phyloP scores from a whole-genome alignment of 2,888 invertebrate species.

The Heliconius ismenius region DNA sequence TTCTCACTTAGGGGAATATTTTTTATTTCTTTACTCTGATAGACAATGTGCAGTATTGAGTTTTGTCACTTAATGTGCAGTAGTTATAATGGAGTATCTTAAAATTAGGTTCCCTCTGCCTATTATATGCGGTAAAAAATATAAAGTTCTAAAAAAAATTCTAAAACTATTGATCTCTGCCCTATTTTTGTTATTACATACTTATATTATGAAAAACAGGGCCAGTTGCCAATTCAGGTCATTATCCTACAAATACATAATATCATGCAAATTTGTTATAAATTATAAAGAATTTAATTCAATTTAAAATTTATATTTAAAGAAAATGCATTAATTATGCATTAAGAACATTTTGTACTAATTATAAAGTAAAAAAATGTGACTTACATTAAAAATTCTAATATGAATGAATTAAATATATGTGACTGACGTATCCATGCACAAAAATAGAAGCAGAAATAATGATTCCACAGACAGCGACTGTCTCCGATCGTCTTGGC shows the following conservation, averaged over 20 bases:
- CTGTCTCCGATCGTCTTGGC: slow-evolving; percentile 54
- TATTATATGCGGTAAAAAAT: not conserved
- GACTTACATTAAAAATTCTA: slow-evolving; percentile 7
- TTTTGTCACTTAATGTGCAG: too few relatives aligned
- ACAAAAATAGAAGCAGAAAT: slow-evolving; percentile 67
- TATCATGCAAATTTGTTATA: not conserved
- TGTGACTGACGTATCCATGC: slow-evolving; percentile 29
- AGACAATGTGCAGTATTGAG: too few relatives aligned
- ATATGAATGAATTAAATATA: slow-evolving; percentile 4
- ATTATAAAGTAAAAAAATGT: not conserved
- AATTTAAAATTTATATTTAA: not conserved
- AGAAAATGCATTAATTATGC: not conserved
- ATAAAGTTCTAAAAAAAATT: not conserved
- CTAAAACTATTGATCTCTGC: not conserved
- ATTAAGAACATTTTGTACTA: not conserved
- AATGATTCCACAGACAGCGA: slow-evolving; percentile 61
- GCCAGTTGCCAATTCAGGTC: slow-evolving; percentile 70
- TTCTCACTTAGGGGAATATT: too few relatives aligned
- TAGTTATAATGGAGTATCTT: too few relatives aligned
- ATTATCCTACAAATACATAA: slow-evolving; percentile 56
- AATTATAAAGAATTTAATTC: not conserved
- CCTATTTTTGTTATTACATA: not conserved
- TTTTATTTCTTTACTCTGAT: too few relatives aligned
- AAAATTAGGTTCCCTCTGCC: not conserved
- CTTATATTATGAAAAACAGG: slow-evolving; percentile 46